phyloP scores from a whole-genome alignment of 2,113 vertebrate genomes.

The Struthidea cinerea region DNA sequence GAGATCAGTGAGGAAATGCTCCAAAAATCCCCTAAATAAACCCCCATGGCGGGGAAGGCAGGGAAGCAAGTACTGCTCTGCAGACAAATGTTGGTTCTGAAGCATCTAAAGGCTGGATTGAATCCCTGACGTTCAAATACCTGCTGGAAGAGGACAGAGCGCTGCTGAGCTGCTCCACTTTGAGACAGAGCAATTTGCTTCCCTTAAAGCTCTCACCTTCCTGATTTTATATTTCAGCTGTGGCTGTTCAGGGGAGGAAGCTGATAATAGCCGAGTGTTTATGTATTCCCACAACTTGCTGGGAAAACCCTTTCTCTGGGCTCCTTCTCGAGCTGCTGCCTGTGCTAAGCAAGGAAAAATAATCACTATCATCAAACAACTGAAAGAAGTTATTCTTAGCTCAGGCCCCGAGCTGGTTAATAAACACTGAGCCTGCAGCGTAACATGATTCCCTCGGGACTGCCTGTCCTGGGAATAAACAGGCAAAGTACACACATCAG shows the following conservation, averaged over 20 bases:
- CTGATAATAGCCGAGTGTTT: not conserved
- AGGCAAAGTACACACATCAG: constrained; percentile 30
- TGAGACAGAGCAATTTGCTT: not conserved
- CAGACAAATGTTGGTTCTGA: not conserved
- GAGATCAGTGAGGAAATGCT: not conserved
- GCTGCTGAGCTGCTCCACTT: not conserved
- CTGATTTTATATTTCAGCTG: not conserved
- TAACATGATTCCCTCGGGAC: constrained; percentile 51
- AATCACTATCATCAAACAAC: not conserved
- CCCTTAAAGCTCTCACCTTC: not conserved
- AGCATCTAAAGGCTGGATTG: not conserved
- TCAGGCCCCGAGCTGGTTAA: constrained; percentile 3
- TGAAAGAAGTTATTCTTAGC: constrained; percentile 59
- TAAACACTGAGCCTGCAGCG: constrained; percentile 29
- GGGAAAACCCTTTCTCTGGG: not conserved
- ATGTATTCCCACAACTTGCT: not conserved
- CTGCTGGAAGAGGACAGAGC: not conserved
- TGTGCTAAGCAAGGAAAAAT: not conserved
- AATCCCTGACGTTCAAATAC: not conserved
- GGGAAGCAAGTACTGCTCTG: not conserved
- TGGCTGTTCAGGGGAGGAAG: not conserved
- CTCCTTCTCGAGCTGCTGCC: not conserved
- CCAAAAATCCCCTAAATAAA: not conserved
- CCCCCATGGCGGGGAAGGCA: fast-evolving
- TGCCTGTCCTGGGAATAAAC: constrained; percentile 60